Evolutionary conservation across 1,140 invertebrate genomes (phyloP).

Genomic region (Panonychus citri): DNA sequence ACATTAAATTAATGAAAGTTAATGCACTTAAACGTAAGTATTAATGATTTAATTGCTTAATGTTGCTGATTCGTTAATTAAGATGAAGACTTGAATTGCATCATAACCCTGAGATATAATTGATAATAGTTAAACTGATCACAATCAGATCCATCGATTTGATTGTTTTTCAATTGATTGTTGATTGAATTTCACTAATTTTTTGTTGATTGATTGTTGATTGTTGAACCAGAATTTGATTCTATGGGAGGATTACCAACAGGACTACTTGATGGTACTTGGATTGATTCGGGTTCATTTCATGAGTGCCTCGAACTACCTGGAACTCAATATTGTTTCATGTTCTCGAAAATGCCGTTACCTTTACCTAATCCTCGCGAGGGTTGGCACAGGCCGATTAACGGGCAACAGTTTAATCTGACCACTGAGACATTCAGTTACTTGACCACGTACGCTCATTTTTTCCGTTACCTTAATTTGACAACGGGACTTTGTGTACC

Average conservation of each 20-base stretch:
- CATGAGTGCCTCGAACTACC: conserved; percentile 13
- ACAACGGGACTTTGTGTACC: background rate
- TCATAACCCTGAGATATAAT: too few relatives aligned
- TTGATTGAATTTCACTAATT: too few relatives aligned
- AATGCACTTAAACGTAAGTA: background rate
- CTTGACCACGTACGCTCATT: background rate
- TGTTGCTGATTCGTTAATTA: background rate
- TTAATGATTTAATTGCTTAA: background rate
- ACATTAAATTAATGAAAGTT: background rate
- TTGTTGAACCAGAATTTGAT: conserved; percentile 10
- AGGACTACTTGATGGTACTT: conserved; percentile 13
- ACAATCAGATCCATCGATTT: too few relatives aligned
- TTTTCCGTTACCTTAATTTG: background rate
- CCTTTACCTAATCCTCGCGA: background rate
- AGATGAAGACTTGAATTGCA: background rate
- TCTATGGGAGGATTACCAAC: conserved; percentile 9
- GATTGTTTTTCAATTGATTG: too few relatives aligned
- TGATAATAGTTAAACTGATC: too few relatives aligned
- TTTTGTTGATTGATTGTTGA: background rate
- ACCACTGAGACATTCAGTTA: background rate
- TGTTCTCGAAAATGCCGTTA: background rate
- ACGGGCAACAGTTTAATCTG: background rate
- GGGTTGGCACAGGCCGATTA: background rate
- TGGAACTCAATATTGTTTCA: background rate
- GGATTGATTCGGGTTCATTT: conserved; percentile 11